Percentiles rank a stretch among this genome's conserved stretches.
phyloP scores from a whole-genome alignment of 2,797 vertebrate species.

The Bryconaethiops microstoma region DNA sequence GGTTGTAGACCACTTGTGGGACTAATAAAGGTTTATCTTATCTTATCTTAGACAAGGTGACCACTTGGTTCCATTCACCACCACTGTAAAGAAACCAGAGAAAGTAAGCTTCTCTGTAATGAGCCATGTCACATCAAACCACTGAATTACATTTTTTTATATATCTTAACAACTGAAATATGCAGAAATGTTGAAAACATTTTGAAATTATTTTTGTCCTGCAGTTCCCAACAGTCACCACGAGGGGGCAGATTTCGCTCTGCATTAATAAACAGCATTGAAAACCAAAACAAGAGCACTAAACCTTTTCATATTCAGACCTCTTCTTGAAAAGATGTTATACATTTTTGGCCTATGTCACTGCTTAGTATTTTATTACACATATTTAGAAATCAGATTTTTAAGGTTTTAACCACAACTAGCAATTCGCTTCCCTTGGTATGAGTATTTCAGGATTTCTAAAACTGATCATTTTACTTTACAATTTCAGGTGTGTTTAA shows the following conservation, averaged over 20 bases:
- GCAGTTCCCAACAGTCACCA: slow-evolving; percentile 57
- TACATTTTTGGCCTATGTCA: neutral
- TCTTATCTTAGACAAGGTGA: no score
- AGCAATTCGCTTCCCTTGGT: neutral
- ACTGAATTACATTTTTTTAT: no score
- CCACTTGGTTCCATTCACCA: no score
- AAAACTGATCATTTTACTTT: neutral
- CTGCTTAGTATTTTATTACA: neutral
- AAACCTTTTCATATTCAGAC: neutral
- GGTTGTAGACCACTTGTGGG: no score
- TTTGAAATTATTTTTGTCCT: neutral
- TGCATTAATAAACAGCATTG: no score
- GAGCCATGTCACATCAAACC: no score
- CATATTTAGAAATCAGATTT: no score
- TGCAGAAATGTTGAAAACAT: neutral
- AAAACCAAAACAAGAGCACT: no score
- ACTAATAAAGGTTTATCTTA: no score
- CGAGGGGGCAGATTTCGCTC: slow-evolving; percentile 52
- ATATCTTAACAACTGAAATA: neutral
- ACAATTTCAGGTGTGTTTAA: neutral
- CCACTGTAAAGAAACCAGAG: no score
- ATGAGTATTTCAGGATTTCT: no score
- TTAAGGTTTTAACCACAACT: neutral
- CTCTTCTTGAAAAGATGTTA: neutral
- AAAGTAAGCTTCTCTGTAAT: no score